Conservation (phyloP, 2,797 vertebrate genomes). For the Notolabrus celidotus region DNA sequence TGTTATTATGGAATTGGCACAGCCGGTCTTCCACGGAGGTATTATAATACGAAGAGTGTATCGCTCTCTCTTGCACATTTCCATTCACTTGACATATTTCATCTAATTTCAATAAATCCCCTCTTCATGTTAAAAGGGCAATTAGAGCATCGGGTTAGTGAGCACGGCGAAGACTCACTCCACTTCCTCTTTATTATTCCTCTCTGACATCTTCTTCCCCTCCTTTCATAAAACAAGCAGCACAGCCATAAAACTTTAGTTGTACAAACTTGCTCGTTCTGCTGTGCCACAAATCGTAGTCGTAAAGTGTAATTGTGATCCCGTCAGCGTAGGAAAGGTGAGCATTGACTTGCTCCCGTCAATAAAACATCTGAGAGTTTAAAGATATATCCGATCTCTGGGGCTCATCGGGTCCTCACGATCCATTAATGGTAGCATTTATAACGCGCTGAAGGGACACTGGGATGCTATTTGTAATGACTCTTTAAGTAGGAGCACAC, state of each 20-base stretch:
- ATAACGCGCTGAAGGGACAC: constrained; percentile 48
- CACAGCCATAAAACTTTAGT: constrained; percentile 51
- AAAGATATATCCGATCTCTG: constrained; percentile 72
- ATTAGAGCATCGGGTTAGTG: constrained; percentile 71
- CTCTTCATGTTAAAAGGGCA: constrained; percentile 75
- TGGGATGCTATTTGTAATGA: constrained; percentile 29
- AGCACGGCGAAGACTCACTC: constrained; percentile 55
- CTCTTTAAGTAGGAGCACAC: constrained; percentile 13
- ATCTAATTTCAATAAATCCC: constrained; percentile 75
- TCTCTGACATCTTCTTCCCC: constrained; percentile 17
- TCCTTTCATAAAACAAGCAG: constrained; percentile 42
- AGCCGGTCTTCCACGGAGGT: constrained; percentile 57
- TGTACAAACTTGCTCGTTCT: constrained; percentile 42
- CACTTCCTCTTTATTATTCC: constrained; percentile 26
- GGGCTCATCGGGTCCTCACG: constrained; percentile 55
- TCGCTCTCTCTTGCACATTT: constrained; percentile 58
- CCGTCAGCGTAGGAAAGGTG: constrained; percentile 67
- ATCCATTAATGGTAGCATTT: constrained; percentile 65
- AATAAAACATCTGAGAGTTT: constrained; percentile 75
- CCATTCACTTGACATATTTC: constrained; percentile 70
- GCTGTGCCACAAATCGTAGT: constrained; percentile 44
- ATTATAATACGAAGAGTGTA: constrained; percentile 63
- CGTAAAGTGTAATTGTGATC: constrained; percentile 62
- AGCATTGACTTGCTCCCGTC: constrained; percentile 71
- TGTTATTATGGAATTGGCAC: constrained; percentile 78